Conservation (phyloP, 2,888 invertebrate genomes). For the Pandemis heparana region DNA sequence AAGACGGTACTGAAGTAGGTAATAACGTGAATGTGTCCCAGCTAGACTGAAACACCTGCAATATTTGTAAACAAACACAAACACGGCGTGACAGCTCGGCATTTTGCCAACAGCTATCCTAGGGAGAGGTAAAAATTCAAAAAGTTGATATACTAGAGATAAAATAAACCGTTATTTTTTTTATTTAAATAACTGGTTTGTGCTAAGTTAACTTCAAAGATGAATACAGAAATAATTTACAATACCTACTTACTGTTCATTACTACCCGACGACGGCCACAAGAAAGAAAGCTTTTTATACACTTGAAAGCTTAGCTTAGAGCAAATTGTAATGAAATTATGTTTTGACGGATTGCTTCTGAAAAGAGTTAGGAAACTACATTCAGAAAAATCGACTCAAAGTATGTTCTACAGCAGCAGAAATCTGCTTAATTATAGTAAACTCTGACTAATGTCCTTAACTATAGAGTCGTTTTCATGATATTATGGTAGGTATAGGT, state of each 20-base stretch:
- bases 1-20: conserved; percentile 28
- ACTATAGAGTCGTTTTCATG: neutral
- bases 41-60: conserved; percentile 46
- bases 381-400: neutral
- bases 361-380: neutral
- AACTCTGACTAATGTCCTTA: neutral
- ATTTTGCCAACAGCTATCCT: conserved; percentile 43
- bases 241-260: neutral
- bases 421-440: neutral
- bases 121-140: conserved; percentile 27
- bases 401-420: neutral
- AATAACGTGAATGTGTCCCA: conserved; percentile 48
- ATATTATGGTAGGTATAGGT: neutral
- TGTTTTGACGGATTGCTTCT: neutral
- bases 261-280: neutral
- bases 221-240: neutral
- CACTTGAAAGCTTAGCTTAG: neutral
- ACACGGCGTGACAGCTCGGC: conserved; percentile 55
- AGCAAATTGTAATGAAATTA: neutral
- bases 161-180: neutral
- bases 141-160: neutral
- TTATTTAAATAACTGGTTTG: neutral
- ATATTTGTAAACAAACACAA: conserved; percentile 66
- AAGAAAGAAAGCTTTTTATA: neutral
- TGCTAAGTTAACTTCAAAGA: neutral